phyloP scores from a whole-genome alignment of 1,140 invertebrate genomes.

The Macrobrachium nipponense region DNA sequence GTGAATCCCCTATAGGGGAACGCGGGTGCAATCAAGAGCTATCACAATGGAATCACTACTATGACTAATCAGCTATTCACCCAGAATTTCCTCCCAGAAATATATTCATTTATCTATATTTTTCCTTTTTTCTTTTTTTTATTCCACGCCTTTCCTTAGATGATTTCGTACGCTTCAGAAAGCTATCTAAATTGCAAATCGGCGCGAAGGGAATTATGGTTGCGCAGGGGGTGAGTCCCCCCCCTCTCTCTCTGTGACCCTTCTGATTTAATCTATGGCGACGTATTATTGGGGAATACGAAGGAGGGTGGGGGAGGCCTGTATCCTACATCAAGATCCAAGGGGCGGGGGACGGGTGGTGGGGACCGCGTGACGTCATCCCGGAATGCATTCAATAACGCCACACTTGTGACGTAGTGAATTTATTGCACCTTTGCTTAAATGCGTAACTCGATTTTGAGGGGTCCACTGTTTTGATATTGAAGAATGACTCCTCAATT shows the following conservation, averaged over 20 bases:
- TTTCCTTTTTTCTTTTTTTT: background rate
- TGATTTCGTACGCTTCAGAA: constrained; percentile 39
- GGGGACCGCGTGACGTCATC: background rate
- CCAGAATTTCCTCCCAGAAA: too few species aligned
- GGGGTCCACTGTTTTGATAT: too few species aligned
- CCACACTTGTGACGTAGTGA: too few species aligned
- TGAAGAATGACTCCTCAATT: too few species aligned
- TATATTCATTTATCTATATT: background rate
- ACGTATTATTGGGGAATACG: background rate
- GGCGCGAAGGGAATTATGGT: background rate
- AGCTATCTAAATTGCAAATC: constrained; percentile 60
- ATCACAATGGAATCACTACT: too few species aligned
- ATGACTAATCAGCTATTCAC: too few species aligned
- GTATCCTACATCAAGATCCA: background rate
- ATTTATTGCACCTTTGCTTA: too few species aligned
- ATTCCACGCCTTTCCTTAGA: background rate
- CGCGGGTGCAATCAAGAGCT: too few species aligned
- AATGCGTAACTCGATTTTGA: too few species aligned
- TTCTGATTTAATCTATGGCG: constrained; percentile 26
- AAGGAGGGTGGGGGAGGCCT: background rate
- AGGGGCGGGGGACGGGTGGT: background rate
- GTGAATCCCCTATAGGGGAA: too few species aligned
- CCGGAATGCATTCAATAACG: too few species aligned
- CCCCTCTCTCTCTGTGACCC: too few species aligned
- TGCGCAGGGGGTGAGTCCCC: background rate